These are phyloP conservation scores for Alethe castanea DNA, from an alignment of 2,113 vertebrate genomes.

Conservation along the genomic window DNA sequence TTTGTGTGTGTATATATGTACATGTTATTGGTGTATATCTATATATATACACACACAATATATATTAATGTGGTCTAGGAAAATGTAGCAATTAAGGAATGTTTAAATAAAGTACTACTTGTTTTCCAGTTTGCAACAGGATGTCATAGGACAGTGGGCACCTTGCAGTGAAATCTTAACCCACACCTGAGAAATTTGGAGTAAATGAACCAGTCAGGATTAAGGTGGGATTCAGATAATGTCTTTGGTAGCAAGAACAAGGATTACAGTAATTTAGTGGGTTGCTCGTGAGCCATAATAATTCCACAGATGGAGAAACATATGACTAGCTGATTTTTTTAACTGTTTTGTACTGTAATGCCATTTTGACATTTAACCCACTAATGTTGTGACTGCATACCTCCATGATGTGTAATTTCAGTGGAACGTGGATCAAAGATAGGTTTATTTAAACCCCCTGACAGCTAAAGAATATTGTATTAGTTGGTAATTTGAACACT, in stretches of 20 bases:
- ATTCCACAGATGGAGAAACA: conserved; percentile 62
- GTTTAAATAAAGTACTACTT: conserved; percentile 76
- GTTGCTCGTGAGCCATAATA: conserved; percentile 67
- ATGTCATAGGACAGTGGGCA: conserved; percentile 68
- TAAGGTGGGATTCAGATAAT: conserved; percentile 60
- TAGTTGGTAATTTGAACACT: conserved; percentile 75
- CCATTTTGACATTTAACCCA: conserved; percentile 70
- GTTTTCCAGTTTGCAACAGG: conserved; percentile 73
- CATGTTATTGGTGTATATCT: conserved; percentile 27
- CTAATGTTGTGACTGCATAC: conserved; percentile 65
- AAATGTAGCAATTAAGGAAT: conserved; percentile 78
- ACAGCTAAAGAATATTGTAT: conserved; percentile 70
- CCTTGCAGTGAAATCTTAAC: conserved; percentile 71
- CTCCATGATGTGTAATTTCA: conserved; percentile 65
- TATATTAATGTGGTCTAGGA: conserved; percentile 73
- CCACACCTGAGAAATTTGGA: conserved; percentile 65
- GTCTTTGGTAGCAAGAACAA: conserved; percentile 44
- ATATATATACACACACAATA: conserved; percentile 61
- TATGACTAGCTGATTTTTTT: conserved; percentile 61
- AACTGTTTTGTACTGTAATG: conserved; percentile 64
- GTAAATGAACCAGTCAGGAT: conserved; percentile 71
- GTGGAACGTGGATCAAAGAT: conserved; percentile 68
- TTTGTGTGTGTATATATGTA: conserved; percentile 61
- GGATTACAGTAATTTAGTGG: conserved; percentile 59
- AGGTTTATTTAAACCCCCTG: conserved; percentile 69